Conservation (phyloP, 2,113 vertebrate species). For the Oceanites oceanicus region DNA sequence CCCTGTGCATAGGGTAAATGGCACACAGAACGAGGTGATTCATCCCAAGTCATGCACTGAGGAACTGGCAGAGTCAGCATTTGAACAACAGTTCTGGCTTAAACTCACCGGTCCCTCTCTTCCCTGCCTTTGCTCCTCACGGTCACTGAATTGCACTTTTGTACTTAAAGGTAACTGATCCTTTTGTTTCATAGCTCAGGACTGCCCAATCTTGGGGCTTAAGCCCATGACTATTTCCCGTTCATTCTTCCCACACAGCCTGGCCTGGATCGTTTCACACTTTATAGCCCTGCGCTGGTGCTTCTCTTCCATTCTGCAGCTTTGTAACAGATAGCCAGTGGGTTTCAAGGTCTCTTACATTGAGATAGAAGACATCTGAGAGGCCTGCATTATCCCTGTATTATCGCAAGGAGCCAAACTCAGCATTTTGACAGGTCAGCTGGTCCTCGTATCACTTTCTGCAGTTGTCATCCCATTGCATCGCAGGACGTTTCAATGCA, state of each 20-base stretch:
- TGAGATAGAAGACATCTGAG: background rate
- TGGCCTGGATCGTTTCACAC: background rate
- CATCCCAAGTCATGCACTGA: background rate
- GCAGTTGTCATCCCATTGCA: background rate
- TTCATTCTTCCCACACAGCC: background rate
- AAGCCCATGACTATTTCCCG: background rate
- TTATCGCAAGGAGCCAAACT: background rate
- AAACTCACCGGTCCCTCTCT: rapidly evolving
- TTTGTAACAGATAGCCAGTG: background rate
- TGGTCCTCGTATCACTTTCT: background rate
- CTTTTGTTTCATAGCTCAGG: background rate
- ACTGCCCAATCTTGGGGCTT: background rate
- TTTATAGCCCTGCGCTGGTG: background rate
- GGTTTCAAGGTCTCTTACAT: background rate
- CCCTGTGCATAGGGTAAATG: background rate
- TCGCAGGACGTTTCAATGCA: background rate
- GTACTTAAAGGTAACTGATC: background rate
- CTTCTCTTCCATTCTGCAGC: background rate
- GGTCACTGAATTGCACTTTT: background rate
- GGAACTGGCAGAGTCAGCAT: background rate
- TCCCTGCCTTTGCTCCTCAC: background rate
- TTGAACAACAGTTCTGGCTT: background rate
- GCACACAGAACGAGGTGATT: background rate
- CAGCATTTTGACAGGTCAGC: background rate
- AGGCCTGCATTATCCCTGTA: background rate